phyloP scores from a whole-genome alignment of 2,888 invertebrate species.

The Myopa tessellatipennis region DNA sequence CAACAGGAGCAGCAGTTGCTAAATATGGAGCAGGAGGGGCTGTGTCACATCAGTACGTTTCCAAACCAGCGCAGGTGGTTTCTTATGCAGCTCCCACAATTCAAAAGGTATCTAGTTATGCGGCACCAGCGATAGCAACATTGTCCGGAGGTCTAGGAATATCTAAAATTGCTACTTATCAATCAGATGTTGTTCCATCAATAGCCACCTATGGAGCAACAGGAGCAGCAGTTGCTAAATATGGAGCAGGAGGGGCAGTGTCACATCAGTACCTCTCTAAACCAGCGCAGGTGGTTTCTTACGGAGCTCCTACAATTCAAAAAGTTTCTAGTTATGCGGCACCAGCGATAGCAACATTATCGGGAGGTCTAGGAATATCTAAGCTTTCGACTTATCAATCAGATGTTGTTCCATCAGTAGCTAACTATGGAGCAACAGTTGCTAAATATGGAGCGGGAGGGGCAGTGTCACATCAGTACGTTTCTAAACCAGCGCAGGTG shows the following conservation, averaged over 20 bases:
- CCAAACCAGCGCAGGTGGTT: slow-evolving; percentile 41
- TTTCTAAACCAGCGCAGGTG: slow-evolving; percentile 54
- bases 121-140: slow-evolving; percentile 41
- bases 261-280: slow-evolving; percentile 55
- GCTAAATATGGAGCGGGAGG: slow-evolving; percentile 39
- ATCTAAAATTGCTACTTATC: slow-evolving; percentile 38
- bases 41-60: slow-evolving; percentile 44
- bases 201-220: slow-evolving; percentile 54
- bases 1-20: slow-evolving; percentile 4
- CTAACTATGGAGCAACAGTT: slow-evolving; percentile 34
- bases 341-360: slow-evolving; percentile 41
- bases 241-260: slow-evolving; percentile 44
- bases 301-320: slow-evolving; percentile 47
- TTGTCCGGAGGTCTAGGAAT: slow-evolving; percentile 47
- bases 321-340: slow-evolving; percentile 34
- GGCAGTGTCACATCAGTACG: slow-evolving; percentile 54
- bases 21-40: slow-evolving; percentile 37
- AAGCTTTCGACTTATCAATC: slow-evolving; percentile 41
- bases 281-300: slow-evolving; percentile 48
- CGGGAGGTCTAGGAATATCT: slow-evolving; percentile 19
- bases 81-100: slow-evolving; percentile 44
- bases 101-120: slow-evolving; percentile 40
- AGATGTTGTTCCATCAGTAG: slow-evolving; percentile 25
- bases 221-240: slow-evolving; percentile 47
- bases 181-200: slow-evolving; percentile 43